Evolutionary conservation across 2,113 vertebrate species (phyloP).

Genomic region (Zapornia atra): DNA sequence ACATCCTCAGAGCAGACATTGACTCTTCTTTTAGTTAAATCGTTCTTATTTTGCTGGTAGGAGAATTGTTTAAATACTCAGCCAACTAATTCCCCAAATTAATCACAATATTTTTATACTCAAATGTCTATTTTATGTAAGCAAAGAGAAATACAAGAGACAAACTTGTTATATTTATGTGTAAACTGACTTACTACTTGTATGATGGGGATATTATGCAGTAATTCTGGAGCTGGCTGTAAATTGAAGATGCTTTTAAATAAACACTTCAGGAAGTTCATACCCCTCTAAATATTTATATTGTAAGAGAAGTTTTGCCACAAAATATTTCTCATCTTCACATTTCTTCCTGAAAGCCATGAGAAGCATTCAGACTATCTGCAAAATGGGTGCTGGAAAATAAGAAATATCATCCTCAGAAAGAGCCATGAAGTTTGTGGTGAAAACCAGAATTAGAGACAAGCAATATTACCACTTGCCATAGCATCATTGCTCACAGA

Average conservation of each 20-base stretch:
- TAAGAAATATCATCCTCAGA: not conserved
- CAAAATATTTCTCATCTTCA: not conserved
- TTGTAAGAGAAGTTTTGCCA: not conserved
- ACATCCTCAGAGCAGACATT: not conserved
- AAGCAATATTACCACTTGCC: not conserved
- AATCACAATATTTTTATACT: constrained; percentile 39
- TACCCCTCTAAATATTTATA: not conserved
- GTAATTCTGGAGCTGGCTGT: not conserved
- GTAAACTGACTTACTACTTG: not conserved
- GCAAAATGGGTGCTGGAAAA: not conserved
- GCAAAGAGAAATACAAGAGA: not conserved
- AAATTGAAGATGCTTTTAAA: not conserved
- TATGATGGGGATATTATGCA: not conserved
- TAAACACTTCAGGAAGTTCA: not conserved
- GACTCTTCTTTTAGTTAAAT: not conserved
- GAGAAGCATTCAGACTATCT: not conserved
- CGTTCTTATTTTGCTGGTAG: not conserved
- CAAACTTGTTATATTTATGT: not conserved
- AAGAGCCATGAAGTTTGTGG: not conserved
- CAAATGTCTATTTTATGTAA: constrained; percentile 1
- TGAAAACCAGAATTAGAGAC: not conserved
- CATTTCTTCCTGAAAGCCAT: not conserved
- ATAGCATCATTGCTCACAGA: not conserved
- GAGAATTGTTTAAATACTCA: not conserved
- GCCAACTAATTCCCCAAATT: constrained; percentile 1